Conservation (phyloP, 2,888 invertebrate genomes). For the Epicampocera succincta region DNA sequence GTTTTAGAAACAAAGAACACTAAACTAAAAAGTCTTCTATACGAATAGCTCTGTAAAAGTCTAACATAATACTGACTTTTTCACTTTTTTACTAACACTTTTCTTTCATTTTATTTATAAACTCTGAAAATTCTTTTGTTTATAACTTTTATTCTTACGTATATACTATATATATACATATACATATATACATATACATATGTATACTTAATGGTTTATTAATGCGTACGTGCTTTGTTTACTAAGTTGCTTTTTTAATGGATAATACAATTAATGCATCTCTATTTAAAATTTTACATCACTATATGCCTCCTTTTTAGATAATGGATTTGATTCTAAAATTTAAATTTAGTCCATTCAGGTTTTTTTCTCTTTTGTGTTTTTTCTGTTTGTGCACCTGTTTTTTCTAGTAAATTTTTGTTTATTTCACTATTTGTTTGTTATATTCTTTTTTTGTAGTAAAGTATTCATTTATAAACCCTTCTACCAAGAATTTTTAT, state of each 20-base stretch:
- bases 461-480: not conserved
- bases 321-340: constrained; percentile 36
- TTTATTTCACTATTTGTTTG: constrained; percentile 52
- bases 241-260: constrained; percentile 40
- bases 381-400: constrained; percentile 61
- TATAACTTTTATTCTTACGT: not conserved
- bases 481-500: constrained; percentile 1
- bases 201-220: constrained; percentile 6
- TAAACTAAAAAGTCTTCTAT: constrained; percentile 32
- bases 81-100: constrained; percentile 31
- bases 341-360: constrained; percentile 42
- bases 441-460: constrained; percentile 15
- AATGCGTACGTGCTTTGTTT: constrained; percentile 61
- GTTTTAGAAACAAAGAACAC: constrained; percentile 61
- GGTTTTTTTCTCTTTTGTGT: constrained; percentile 29
- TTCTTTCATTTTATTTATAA: constrained; percentile 13
- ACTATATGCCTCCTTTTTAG: constrained; percentile 60
- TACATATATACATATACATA: too few relatives aligned
- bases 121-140: not conserved
- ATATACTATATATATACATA: too few relatives aligned
- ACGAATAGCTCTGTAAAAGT: not conserved
- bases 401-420: constrained; percentile 43
- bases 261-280: constrained; percentile 60
- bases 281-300: constrained; percentile 23
- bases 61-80: constrained; percentile 52